Evolutionary conservation across 2,888 invertebrate species (phyloP).

Genomic region (Ceriagrion tenellum): DNA sequence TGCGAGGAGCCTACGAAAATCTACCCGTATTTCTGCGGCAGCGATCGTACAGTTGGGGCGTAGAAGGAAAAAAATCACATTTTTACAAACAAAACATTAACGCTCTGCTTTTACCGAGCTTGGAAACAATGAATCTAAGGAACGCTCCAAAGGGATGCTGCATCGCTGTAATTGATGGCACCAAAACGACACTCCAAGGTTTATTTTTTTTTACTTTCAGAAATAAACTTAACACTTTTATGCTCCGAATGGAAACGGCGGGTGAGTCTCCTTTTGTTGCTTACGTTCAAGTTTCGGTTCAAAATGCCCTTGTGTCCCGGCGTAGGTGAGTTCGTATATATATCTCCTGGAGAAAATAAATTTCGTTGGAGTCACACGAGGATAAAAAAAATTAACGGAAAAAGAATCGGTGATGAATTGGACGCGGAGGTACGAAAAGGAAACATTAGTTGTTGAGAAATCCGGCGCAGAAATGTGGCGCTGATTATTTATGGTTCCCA

Average conservation of each 20-base stretch:
- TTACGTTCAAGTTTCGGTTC: conserved; percentile 42
- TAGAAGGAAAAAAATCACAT: neutral
- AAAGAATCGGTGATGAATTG: conserved; percentile 67
- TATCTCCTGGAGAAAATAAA: conserved; percentile 64
- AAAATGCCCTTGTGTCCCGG: conserved; percentile 19
- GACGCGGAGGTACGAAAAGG: conserved; percentile 64
- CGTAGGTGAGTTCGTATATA: conserved; percentile 31
- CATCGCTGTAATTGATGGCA: conserved; percentile 39
- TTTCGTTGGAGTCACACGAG: conserved; percentile 29
- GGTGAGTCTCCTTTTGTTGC: conserved; percentile 50
- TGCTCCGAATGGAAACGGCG: conserved; percentile 1
- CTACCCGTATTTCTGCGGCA: neutral
- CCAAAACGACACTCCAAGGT: neutral
- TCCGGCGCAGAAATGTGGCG: conserved; percentile 65
- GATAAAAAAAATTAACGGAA: conserved; percentile 41
- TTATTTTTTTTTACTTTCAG: neutral
- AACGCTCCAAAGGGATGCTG: conserved; percentile 27
- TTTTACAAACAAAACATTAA: neutral
- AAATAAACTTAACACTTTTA: conserved; percentile 18
- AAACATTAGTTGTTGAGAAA: conserved; percentile 68
- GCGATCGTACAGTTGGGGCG: neutral
- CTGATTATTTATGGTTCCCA: conserved; percentile 60
- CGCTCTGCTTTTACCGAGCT: neutral
- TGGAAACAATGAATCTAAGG: conserved; percentile 60
- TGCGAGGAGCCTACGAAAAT: too few relatives aligned